Evolutionary conservation across 2,797 vertebrate genomes (phyloP).

Genomic region (Nyctibius grandis): DNA sequence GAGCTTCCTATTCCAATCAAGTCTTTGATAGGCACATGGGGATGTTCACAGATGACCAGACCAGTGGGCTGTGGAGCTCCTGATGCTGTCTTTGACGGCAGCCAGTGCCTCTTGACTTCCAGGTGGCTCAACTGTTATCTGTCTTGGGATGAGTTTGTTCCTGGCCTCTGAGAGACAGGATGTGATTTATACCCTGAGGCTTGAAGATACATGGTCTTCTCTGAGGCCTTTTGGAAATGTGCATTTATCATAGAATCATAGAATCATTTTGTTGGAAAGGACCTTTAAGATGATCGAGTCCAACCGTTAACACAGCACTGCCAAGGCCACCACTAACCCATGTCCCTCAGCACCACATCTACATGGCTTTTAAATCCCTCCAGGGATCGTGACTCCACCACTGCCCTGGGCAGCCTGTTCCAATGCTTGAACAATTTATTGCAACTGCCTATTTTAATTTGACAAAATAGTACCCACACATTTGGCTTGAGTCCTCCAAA

Average conservation of each 20-base stretch:
- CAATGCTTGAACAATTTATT: no score
- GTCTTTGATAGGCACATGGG: neutral
- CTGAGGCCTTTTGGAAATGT: neutral
- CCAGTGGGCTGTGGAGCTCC: neutral
- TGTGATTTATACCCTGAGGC: neutral
- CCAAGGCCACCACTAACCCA: no score
- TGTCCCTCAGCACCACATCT: no score
- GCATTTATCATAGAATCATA: no score
- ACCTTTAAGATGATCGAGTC: no score
- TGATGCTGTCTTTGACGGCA: neutral
- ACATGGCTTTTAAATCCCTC: no score
- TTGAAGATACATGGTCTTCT: neutral
- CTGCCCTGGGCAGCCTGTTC: no score
- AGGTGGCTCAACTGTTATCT: neutral
- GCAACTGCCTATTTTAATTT: neutral
- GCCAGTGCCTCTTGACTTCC: neutral
- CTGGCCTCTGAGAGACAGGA: fast-evolving
- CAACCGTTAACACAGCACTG: no score
- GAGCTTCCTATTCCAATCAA: neutral
- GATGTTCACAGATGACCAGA: neutral
- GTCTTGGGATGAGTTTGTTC: neutral
- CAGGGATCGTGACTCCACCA: no score
- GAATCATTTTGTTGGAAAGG: no score
- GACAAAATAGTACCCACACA: neutral
- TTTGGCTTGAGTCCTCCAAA: neutral